phyloP scores from a whole-genome alignment of 64 coral and sea anemone genomes.

The Hydrozoanthus tunicans region DNA sequence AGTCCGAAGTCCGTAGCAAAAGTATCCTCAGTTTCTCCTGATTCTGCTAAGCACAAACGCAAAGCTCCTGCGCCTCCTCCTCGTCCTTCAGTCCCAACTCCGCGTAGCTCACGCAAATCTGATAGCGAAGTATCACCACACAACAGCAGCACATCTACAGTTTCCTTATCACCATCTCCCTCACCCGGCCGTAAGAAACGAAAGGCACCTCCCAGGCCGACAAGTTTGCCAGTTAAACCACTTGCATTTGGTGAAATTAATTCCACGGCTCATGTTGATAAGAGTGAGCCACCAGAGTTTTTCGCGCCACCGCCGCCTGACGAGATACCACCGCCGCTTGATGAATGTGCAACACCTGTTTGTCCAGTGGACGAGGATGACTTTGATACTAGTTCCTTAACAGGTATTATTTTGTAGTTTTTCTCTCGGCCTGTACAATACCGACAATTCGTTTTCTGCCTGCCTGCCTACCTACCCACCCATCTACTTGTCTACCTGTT shows the following conservation, averaged over 20 bases:
- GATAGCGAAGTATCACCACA: constrained; percentile 6
- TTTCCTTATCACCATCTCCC: constrained; percentile 8
- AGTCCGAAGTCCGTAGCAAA: background rate
- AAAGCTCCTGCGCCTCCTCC: constrained; percentile 42
- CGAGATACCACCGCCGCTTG: constrained; percentile 21
- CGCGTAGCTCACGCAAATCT: background rate
- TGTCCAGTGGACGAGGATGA: constrained; percentile 50
- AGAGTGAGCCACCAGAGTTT: constrained; percentile 41
- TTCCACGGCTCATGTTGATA: background rate
- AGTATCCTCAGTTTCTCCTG: background rate
- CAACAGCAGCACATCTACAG: background rate
- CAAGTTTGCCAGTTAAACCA: constrained; percentile 32
- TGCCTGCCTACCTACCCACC: background rate
- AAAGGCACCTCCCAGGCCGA: constrained; percentile 41
- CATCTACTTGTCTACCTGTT: background rate
- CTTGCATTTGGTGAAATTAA: background rate
- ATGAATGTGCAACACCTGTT: constrained; percentile 51
- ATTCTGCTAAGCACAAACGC: constrained; percentile 38
- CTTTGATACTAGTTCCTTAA: background rate
- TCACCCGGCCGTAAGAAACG: constrained; percentile 26
- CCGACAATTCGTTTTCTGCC: background rate
- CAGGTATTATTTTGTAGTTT: constrained; percentile 21
- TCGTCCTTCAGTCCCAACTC: background rate
- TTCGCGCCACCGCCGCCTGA: constrained; percentile 42
- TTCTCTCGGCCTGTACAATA: background rate